A percentile compares a stretch with the other conserved stretches of the same genome.
These are phyloP conservation scores for Scaptomyza polygonia DNA, from an alignment of 2,888 invertebrate genomes.

Conservation along the genomic window DNA sequence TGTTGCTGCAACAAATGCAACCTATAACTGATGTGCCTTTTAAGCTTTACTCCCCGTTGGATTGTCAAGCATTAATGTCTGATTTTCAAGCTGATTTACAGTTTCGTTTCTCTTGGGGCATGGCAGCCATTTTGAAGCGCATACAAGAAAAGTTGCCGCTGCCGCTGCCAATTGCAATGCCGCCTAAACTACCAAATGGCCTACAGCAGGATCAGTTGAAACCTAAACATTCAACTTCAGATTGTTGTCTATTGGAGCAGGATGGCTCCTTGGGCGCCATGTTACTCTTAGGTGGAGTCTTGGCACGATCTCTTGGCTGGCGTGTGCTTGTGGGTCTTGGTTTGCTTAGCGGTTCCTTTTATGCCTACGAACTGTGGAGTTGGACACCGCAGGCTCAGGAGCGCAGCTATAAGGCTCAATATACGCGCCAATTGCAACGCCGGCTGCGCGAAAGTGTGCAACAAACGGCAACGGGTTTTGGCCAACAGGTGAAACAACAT, in stretches of 20 bases:
- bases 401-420: slow-evolving; percentile 96
- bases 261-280: slow-evolving; percentile 97
- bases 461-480: slow-evolving; percentile 96
- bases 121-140: slow-evolving; percentile 93
- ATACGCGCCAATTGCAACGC: slow-evolving; percentile 94
- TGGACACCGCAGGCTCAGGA: slow-evolving; percentile 99
- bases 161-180: slow-evolving; percentile 55
- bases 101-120: slow-evolving; percentile 97
- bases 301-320: slow-evolving; percentile 98
- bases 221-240: slow-evolving; percentile 81
- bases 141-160: slow-evolving; percentile 87
- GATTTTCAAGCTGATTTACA: slow-evolving; percentile 98
- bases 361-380: slow-evolving; percentile 97
- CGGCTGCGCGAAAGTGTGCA: slow-evolving; percentile 96
- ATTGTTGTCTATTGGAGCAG: slow-evolving; percentile 88
- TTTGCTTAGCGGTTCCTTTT: slow-evolving; percentile 93
- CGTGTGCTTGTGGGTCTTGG: slow-evolving; percentile 93
- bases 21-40: slow-evolving; percentile 94
- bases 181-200: slow-evolving; percentile 52
- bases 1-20: slow-evolving; percentile 88
- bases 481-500: slow-evolving; percentile 86
- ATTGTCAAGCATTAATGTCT: slow-evolving; percentile 97
- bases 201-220: slow-evolving; percentile 48
- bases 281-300: slow-evolving; percentile 91
- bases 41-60: slow-evolving; percentile 94